Conservation (phyloP, 2,888 invertebrate species). For the Drosophila mulleri region DNA sequence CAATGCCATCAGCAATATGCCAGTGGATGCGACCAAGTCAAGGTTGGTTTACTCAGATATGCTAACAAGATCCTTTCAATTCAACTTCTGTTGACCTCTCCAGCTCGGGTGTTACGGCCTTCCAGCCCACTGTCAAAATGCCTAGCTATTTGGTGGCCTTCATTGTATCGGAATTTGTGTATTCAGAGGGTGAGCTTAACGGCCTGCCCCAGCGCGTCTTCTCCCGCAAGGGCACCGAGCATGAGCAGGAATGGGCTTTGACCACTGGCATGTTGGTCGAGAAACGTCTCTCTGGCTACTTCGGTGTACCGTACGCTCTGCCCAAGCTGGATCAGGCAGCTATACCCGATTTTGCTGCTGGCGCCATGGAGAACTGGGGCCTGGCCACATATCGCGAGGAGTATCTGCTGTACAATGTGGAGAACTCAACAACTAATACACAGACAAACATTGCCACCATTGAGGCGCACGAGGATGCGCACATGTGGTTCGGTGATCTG, state of each 20-base stretch:
- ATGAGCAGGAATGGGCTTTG: slow-evolving; percentile 88
- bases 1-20: slow-evolving; percentile 86
- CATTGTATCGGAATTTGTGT: slow-evolving; percentile 88
- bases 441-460: slow-evolving; percentile 86
- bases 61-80: neutral
- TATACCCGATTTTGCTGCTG: slow-evolving; percentile 92
- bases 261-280: slow-evolving; percentile 90
- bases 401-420: slow-evolving; percentile 77
- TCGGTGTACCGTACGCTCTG: slow-evolving; percentile 90
- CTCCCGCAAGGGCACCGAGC: slow-evolving; percentile 78
- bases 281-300: slow-evolving; percentile 89
- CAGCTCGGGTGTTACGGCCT: slow-evolving; percentile 68
- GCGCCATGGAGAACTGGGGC: slow-evolving; percentile 98
- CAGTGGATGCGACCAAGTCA: slow-evolving; percentile 46
- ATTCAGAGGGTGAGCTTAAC: slow-evolving; percentile 66
- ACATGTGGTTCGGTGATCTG: slow-evolving; percentile 93
- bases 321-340: slow-evolving; percentile 95
- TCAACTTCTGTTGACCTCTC: neutral
- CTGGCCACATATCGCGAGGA: slow-evolving; percentile 88
- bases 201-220: slow-evolving; percentile 77
- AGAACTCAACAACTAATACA: slow-evolving; percentile 75
- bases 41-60: slow-evolving; percentile 34
- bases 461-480: slow-evolving; percentile 87
- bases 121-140: slow-evolving; percentile 87
- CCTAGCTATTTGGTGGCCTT: slow-evolving; percentile 93